phyloP scores from a whole-genome alignment of 2,888 invertebrate species.

The Agrochola litura region DNA sequence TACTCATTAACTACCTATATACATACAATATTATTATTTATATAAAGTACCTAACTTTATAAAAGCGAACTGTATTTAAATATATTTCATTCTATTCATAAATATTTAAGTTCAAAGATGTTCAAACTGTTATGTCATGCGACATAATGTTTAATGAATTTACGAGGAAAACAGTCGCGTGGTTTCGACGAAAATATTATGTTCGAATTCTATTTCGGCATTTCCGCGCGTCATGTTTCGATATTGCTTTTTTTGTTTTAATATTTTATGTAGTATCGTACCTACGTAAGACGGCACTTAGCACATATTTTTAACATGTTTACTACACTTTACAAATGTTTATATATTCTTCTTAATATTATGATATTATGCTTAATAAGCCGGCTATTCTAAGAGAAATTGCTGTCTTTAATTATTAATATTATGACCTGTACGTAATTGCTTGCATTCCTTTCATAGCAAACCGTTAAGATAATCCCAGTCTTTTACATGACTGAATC shows the following conservation, averaged over 20 bases:
- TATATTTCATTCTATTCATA: conserved; percentile 10
- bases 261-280: background rate
- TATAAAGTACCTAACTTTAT: background rate
- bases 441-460: no score
- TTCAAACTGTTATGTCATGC: background rate
- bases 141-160: conserved; percentile 12
- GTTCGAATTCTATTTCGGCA: conserved; percentile 46
- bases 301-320: background rate
- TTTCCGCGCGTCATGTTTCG: conserved; percentile 26
- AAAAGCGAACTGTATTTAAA: conserved; percentile 2
- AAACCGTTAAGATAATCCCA: no score
- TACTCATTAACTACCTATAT: background rate
- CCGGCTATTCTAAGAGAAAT: background rate
- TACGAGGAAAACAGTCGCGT: conserved; percentile 15
- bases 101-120: conserved; percentile 30
- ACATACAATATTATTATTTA: background rate
- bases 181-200: conserved; percentile 24
- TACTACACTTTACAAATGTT: background rate
- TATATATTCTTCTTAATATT: no score
- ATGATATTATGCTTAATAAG: no score
- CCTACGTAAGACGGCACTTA: background rate
- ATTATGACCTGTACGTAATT: background rate
- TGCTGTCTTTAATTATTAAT: background rate
- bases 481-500: no score
- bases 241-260: background rate